Conservation (phyloP, 1,140 invertebrate genomes). For the Hypsibius dujardini region DNA sequence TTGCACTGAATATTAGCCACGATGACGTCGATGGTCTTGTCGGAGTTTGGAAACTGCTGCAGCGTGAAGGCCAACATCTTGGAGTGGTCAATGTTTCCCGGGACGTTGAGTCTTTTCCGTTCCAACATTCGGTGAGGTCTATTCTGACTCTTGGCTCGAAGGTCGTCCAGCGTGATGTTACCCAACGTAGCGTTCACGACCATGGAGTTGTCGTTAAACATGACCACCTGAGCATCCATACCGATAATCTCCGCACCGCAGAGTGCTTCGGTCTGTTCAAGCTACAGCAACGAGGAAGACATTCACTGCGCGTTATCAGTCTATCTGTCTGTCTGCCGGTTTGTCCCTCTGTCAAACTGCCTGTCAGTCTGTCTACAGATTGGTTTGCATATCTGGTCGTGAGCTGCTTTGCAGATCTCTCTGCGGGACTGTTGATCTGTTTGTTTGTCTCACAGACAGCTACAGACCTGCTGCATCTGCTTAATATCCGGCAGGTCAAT, state of each 20-base stretch:
- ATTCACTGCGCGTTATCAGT: too few species aligned
- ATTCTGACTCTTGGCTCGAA: constrained; percentile 21
- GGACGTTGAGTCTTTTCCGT: not conserved
- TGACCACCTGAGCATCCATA: constrained; percentile 25
- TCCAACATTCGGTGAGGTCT: not conserved
- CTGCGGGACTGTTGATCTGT: too few species aligned
- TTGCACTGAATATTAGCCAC: not conserved
- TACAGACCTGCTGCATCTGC: constrained; percentile 3
- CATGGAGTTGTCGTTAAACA: constrained; percentile 26
- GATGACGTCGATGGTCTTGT: not conserved
- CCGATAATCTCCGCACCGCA: constrained; percentile 25
- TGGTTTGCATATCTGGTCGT: too few species aligned
- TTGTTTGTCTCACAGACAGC: constrained; percentile 6
- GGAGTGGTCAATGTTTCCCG: not conserved
- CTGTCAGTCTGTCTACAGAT: too few species aligned
- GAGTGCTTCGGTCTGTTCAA: constrained; percentile 22
- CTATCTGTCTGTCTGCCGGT: too few species aligned
- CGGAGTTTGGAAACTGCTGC: not conserved
- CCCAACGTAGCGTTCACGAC: constrained; percentile 24
- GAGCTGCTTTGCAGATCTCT: too few species aligned
- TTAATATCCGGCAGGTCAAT: not conserved
- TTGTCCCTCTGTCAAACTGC: too few species aligned
- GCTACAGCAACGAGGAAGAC: too few species aligned
- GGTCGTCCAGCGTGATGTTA: constrained; percentile 29
- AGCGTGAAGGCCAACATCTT: not conserved